These are phyloP conservation scores for Alexandromys fortis DNA, from an alignment of 2,113 vertebrate genomes.

Conservation along the genomic window DNA sequence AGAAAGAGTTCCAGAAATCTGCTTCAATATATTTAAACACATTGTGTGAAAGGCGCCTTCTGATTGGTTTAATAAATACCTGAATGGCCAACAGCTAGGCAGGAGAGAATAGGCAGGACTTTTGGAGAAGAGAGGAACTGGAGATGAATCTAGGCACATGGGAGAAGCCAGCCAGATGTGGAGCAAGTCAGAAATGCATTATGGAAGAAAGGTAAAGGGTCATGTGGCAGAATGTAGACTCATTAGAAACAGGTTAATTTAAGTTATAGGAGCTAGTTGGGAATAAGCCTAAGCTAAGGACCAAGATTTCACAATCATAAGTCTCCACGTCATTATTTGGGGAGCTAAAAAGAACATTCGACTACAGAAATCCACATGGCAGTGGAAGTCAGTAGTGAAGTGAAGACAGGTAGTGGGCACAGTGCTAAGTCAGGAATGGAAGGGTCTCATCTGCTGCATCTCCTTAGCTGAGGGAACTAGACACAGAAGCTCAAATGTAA, in stretches of 20 bases:
- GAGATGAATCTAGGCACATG: neutral
- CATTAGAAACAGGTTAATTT: neutral
- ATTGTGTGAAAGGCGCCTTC: neutral
- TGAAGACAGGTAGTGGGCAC: neutral
- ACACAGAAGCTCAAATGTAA: neutral
- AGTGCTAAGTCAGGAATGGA: no score
- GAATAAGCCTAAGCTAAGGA: neutral
- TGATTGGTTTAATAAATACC: neutral
- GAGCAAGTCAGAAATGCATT: neutral
- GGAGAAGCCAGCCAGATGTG: neutral
- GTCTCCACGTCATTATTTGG: neutral
- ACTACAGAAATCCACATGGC: neutral
- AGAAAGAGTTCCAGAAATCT: neutral
- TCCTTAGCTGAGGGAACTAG: neutral
- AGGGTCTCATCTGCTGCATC: neutral
- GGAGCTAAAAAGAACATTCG: neutral
- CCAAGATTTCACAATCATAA: neutral
- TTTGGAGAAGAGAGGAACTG: neutral
- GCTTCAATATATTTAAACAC: neutral
- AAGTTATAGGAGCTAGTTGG: neutral
- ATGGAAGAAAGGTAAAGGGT: neutral
- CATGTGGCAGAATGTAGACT: neutral
- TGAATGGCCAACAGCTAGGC: neutral
- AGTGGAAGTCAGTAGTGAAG: neutral
- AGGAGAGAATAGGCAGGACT: neutral